Evolutionary conservation across 2,797 vertebrate genomes (phyloP).

Genomic region (Gephyroberyx darwinii): DNA sequence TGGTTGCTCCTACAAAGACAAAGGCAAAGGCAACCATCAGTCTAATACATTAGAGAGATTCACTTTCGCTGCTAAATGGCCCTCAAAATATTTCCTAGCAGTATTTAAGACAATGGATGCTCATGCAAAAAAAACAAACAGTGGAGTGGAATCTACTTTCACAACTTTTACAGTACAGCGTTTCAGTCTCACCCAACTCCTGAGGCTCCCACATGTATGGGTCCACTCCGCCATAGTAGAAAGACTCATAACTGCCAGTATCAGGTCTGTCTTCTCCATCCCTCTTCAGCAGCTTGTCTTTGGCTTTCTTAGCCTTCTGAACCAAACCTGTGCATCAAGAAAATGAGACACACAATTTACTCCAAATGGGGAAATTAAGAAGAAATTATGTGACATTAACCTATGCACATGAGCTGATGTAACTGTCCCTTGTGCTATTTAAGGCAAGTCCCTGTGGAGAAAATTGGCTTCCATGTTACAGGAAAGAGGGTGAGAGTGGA

Average conservation of each 20-base stretch:
- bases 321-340: constrained; percentile 86
- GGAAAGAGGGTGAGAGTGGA: too few relatives aligned
- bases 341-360: background rate
- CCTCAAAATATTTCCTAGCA: background rate
- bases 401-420: background rate
- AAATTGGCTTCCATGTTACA: background rate
- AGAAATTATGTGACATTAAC: background rate
- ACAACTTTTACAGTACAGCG: background rate
- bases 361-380: background rate
- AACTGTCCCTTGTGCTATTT: background rate
- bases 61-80: background rate
- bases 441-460: too few relatives aligned
- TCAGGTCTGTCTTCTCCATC: constrained; percentile 90
- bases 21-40: constrained; percentile 7
- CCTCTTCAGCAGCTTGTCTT: constrained; percentile 91
- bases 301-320: constrained; percentile 96
- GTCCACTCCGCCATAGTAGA: constrained; percentile 95
- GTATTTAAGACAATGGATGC: too few relatives aligned
- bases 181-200: constrained; percentile 88
- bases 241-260: constrained; percentile 89
- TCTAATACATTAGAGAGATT: background rate
- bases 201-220: constrained; percentile 99
- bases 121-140: background rate
- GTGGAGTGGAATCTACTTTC: background rate
- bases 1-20: constrained; percentile 81